Evolutionary conservation across 2,888 invertebrate genomes (phyloP).

Genomic region (Drosophila mimica): DNA sequence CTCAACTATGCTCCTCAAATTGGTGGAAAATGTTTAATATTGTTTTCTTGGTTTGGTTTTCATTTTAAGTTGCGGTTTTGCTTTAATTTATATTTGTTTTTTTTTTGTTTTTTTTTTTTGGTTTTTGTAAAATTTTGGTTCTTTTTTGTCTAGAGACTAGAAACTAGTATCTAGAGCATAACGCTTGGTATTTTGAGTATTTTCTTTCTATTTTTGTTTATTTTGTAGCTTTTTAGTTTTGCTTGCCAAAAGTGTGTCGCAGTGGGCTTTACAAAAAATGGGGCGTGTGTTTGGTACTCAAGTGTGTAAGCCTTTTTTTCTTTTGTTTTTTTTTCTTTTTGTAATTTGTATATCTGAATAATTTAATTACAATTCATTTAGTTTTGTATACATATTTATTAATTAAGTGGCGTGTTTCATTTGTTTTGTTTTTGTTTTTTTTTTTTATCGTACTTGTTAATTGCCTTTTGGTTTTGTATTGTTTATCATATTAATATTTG

Average conservation of each 20-base stretch:
- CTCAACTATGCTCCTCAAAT: slow-evolving; percentile 61
- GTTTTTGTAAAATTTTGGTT: slow-evolving; percentile 75
- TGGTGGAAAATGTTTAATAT: slow-evolving; percentile 69
- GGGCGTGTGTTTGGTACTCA: slow-evolving; percentile 45
- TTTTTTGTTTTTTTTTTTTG: slow-evolving; percentile 14
- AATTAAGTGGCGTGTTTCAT: slow-evolving; percentile 40
- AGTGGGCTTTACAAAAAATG: slow-evolving; percentile 52
- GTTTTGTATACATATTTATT: slow-evolving; percentile 46
- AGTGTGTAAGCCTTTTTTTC: slow-evolving; percentile 51
- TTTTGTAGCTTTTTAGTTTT: slow-evolving; percentile 7
- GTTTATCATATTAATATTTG: slow-evolving; percentile 40
- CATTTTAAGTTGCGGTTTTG: slow-evolving; percentile 3
- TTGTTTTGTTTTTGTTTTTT: slow-evolving; percentile 7
- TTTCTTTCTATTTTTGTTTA: slow-evolving; percentile 24
- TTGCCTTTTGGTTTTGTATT: slow-evolving; percentile 31
- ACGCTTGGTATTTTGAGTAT: slow-evolving; percentile 56
- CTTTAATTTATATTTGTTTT: background rate
- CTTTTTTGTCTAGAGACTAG: slow-evolving; percentile 69
- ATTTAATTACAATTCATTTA: slow-evolving; percentile 44
- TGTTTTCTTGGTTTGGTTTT: slow-evolving; percentile 34
- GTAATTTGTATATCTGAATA: slow-evolving; percentile 41
- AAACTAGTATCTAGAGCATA: slow-evolving; percentile 61
- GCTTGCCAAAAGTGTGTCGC: slow-evolving; percentile 35
- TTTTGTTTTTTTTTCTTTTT: background rate
- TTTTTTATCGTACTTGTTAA: slow-evolving; percentile 23